Base-by-base conservation (phyloP, 2,888 invertebrate genomes). In the Frankliniella fusca region DNA sequence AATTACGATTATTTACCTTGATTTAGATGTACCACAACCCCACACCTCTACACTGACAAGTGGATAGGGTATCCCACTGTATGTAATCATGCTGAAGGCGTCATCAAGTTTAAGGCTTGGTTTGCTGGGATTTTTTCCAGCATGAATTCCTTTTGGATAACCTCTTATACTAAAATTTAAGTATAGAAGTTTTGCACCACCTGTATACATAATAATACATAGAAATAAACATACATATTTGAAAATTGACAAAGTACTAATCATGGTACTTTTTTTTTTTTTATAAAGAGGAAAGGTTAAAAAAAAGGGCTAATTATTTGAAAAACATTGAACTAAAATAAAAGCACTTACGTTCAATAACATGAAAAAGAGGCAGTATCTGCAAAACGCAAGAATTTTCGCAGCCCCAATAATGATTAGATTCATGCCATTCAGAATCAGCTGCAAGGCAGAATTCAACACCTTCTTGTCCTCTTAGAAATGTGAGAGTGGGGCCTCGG, bases 401-500 rank as follows among this genome's bases (percentile, higher is more conserved):
- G 5, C 92, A 91, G 80, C 97, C 97, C 92, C 94, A 95, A 89
- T 95, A 96, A 81, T 93, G 90, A 88, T 95, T 93, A 8, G 94
- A 93, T 88, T 95, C 97, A 85, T 93, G 92, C 97, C 97, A 97
- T 88, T 96, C 97, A 83, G 90, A 89, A 20, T 95, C 92, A 15
- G 93, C 89, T 49, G 94, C 94, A 82, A 97, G 88, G 87, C 94
- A 96, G 86, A 94, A 93, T 83, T 94, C 91, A 84, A 93, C 91
- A 38, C 91, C 92, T 80, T 90, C 90, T 65, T 90, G 90, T 54
- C 90, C 91, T 80, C 88, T 88, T 27, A 92, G 85, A 83, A 92
- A 88, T 61, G 90, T 87, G n/a, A 92, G 86, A 0, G 90, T 90
- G 0, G 91, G 90, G 0, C 91, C 91, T 83, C 89, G 91, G 89